phyloP scores from a whole-genome alignment of 2,888 invertebrate genomes.

The Dichetophora obliterata region DNA sequence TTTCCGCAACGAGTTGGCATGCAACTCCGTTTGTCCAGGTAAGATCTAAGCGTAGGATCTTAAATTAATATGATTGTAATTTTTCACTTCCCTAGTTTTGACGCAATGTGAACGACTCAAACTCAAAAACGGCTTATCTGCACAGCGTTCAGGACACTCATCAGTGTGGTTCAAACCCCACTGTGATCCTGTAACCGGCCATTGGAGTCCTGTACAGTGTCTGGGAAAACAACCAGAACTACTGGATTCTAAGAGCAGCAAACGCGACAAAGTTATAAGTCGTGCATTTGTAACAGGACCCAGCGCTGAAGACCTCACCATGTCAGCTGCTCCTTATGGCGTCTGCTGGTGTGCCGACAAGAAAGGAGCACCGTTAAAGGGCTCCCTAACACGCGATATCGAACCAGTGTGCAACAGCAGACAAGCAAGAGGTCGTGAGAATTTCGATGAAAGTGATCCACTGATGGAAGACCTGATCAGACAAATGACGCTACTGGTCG shows the following conservation, averaged over 20 bases:
- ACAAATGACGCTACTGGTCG: constrained; percentile 75
- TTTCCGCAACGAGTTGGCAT: constrained; percentile 84
- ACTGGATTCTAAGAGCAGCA: background rate
- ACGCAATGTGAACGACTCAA: constrained; percentile 85
- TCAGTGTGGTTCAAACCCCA: constrained; percentile 78
- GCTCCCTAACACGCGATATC: constrained; percentile 81
- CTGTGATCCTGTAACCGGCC: constrained; percentile 80
- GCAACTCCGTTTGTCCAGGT: constrained; percentile 86
- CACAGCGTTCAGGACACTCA: constrained; percentile 74
- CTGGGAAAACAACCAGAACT: constrained; percentile 71
- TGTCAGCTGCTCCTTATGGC: constrained; percentile 70
- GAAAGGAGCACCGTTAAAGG: constrained; percentile 84
- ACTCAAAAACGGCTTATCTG: constrained; percentile 82
- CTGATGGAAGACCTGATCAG: constrained; percentile 80
- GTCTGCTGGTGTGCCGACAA: constrained; percentile 91
- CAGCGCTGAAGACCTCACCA: constrained; percentile 30
- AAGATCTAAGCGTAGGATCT: constrained; percentile 35
- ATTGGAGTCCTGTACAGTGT: constrained; percentile 87
- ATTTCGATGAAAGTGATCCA: constrained; percentile 69
- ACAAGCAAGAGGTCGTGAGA: constrained; percentile 77
- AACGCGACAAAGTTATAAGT: constrained; percentile 42
- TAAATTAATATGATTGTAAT: background rate
- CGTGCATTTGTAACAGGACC: constrained; percentile 52
- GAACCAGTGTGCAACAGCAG: constrained; percentile 85
- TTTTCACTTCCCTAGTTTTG: constrained; percentile 71